Base-by-base conservation (phyloP, 2,888 invertebrate species). In the Hofmannophila pseudospretella region DNA sequence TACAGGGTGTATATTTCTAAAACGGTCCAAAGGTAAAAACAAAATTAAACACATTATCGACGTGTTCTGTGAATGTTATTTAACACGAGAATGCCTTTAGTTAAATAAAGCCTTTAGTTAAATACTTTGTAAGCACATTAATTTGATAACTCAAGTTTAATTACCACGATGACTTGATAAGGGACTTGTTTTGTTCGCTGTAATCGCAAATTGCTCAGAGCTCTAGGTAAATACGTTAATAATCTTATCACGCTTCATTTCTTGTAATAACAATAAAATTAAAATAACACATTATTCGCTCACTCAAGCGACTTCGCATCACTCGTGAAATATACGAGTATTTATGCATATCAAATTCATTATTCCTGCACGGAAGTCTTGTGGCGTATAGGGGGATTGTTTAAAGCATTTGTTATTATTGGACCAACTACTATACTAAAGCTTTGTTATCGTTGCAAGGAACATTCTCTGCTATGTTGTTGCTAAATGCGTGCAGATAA, bases 71-170 rank as follows among this genome's bases (percentile, higher is more conserved):
- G 23, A 2, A n/a, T 27, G 27, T 27, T 27, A 4, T n/a, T 27
- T 27, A 4, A 5, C n/a, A 8, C 7, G n/a, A n/a, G 7, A 23
- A 23, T 30, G 5, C 16, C 16, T 30, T 16, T 10, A 11, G 10
- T 27, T 27, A 14, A 46, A 39, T 44, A 48, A n/a, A n/a, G 5
- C 16, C 16, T 30, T 16, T 10, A 11, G 10, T 27, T 27, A 14
- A 46, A 39, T 44, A 48, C 34, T 34, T 38, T 36, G 39, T 48
- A 38, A 41, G 35, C 35, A 44, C 49, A 51, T 53, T 54, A 47
- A 51, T 54, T 59, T 60, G 51, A 62, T 65, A 64, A 61, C 51
- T 45, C 43, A 45, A 54, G 57, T 58, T 62, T 65, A 58, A 61
- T 61, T 64, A 51, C 49, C 45, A 49, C 40, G 43, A 48, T 45